Base-by-base conservation (phyloP, 2,888 invertebrate genomes). In the Leptopilina myrica region DNA sequence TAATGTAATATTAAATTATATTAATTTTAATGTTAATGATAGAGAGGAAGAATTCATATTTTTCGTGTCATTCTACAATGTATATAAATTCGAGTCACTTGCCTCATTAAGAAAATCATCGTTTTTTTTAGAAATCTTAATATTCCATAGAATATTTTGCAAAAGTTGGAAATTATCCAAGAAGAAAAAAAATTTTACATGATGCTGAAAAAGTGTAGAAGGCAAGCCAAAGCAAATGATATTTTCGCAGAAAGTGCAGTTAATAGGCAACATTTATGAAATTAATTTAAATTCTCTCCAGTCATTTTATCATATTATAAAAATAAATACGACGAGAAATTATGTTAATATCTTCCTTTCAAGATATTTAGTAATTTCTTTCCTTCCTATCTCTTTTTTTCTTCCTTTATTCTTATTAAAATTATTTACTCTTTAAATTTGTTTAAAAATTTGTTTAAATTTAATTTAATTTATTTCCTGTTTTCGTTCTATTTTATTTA, bases 71-170 rank as follows among this genome's bases (percentile, higher is more conserved):
- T 43, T 43, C 7, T 43, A 43, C 43, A 43, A 43, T 43, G 43
- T 43, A 46, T 49, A 49, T 49, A 11, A 46, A 9, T 46, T 20
- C 8, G 6, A 62, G 15, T 20, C 62, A 62, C 46, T 46, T 46
- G 9, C 40, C n/a, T 43, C 67, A n/a, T 46, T 15, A n/a, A 67
- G 15, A 67, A 67, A 46, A 67, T 67, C 67, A 66, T 66, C 43
- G 67, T 43, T 67, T 67, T 46, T 46, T 67, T 67, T 67, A 67
- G 67, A 67, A 67, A 67, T 15, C 67, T 67, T 43, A 67, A n/a
- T 20, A 9, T 67, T 67, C 67, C 67, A 67, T 46, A 67, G 67
- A 67, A 67, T 67, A 67, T 46, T 67, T 46, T 46, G 67, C 46
- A 67, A 46, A 67, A 46, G 15, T 67, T 67, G 67, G 67, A 67